Evolutionary conservation across 92 coral and sea anemone species (phyloP), one percentile per base, ranked within the genome.

Genomic region (Heliopora coerulea): DNA sequence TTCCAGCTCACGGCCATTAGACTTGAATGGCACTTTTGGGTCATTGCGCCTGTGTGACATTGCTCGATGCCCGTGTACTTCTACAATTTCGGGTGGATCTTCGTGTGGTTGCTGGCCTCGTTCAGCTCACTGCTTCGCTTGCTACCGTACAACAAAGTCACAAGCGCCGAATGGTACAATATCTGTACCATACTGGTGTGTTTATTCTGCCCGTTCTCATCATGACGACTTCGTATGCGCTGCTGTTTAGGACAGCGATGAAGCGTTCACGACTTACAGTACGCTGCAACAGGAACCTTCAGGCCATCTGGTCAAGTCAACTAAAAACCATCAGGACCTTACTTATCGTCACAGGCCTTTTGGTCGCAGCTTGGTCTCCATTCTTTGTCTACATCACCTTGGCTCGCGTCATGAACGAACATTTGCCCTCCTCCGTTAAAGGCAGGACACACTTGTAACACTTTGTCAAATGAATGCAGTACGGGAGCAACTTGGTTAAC

Each of bases 401-500:
- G 17, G 92, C 84, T 0, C 75, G 68, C n/a, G 56, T 77, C 21
- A 81, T 88, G 13, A 88, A 88, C 17, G 57, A 68, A 9, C 80
- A 88, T 6, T 40, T 83, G 46, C 86, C 88, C 3, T 57, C 68
- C 42, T 78, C 81, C 50, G 27, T 48, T 37, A 50, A 70, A 54
- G 78, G 88, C 44, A 83, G 62, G 12, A 75, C 54, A 3, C 84
- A 89, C 23, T 81, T 91, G 14, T 77, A 86, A 23, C 86, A 72
- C 68, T 88, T 91, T 56, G 93, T 86, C 42, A 91, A 91, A 59
- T 88, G 88, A 78, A 87, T 89, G 88, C 97, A 91, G 68, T 91
- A 85, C 41, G 75, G 88, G 49, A 86, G 88, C 79, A 91, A 93
- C 41, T 89, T 91, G 0, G 42, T 88, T 8, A 86, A 91, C 48